Conservation (phyloP, 2,113 vertebrate genomes). For the Cinclus mexicanus region DNA sequence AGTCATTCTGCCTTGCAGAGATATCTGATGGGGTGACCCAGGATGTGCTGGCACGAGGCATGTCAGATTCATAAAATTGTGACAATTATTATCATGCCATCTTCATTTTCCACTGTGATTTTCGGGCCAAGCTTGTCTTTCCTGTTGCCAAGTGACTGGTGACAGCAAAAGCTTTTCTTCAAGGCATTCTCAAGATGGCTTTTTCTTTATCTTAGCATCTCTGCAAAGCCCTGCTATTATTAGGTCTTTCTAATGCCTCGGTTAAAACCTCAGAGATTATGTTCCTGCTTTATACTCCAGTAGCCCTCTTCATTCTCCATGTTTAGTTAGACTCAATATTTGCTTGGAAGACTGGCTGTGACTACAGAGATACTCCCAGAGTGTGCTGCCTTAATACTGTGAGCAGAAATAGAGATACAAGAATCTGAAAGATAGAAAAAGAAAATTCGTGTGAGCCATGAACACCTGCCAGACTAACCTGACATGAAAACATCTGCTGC, state of each 20-base stretch:
- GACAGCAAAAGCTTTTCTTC: background rate
- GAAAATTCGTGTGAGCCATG: background rate
- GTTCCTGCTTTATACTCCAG: slow-evolving; percentile 16
- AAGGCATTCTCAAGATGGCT: slow-evolving; percentile 28
- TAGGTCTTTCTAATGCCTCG: slow-evolving; percentile 45
- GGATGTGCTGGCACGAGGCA: background rate
- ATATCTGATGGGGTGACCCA: background rate
- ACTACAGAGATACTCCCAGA: background rate
- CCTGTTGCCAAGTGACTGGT: background rate
- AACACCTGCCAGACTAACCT: background rate
- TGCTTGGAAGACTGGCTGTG: slow-evolving; percentile 20
- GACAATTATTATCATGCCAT: background rate
- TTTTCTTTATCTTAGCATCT: slow-evolving; percentile 38
- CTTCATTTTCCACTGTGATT: background rate
- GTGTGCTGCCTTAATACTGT: background rate
- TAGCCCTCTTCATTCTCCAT: slow-evolving; percentile 37
- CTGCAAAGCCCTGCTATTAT: slow-evolving; percentile 48
- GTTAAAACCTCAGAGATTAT: slow-evolving; percentile 57
- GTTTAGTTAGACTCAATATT: slow-evolving; percentile 63
- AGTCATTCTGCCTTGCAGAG: slow-evolving; percentile 25
- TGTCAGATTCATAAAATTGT: background rate
- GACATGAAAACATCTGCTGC: background rate
- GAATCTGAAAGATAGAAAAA: background rate
- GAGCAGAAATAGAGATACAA: background rate
- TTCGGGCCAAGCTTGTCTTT: background rate